These are phyloP conservation scores for Rostratula benghalensis DNA, from an alignment of 2,113 vertebrate genomes.

Conservation along the genomic window DNA sequence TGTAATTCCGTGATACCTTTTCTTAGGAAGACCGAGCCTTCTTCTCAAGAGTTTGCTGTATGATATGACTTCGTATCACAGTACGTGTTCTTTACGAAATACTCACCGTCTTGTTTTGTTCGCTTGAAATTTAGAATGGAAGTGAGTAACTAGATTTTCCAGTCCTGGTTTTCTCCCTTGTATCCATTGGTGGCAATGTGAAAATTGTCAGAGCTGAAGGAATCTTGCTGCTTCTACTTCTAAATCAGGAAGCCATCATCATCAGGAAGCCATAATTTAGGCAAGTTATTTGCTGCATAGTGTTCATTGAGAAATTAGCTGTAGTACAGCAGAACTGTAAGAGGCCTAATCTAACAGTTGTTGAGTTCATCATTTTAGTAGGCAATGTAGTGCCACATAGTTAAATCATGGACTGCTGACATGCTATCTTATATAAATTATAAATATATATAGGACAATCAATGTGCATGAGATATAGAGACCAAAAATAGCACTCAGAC, in stretches of 20 bases:
- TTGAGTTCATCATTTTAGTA: background rate
- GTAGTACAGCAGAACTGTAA: background rate
- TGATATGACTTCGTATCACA: background rate
- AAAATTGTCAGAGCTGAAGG: background rate
- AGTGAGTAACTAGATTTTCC: background rate
- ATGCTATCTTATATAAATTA: too few relatives aligned
- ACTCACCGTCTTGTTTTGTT: background rate
- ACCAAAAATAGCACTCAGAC: too few relatives aligned
- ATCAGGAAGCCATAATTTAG: background rate
- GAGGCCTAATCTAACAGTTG: background rate
- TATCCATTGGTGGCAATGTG: background rate
- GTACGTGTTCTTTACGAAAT: background rate
- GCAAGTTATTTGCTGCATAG: background rate
- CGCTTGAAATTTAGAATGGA: background rate
- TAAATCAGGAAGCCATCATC: background rate
- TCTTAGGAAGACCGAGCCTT: background rate
- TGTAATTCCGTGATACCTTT: background rate
- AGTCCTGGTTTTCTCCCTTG: background rate
- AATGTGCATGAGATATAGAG: too few relatives aligned
- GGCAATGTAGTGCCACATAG: too few relatives aligned
- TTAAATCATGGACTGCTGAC: too few relatives aligned
- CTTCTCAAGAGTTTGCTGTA: background rate
- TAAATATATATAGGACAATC: too few relatives aligned
- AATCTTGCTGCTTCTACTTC: background rate
- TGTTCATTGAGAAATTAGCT: background rate